Evolutionary conservation across 2,797 vertebrate species (phyloP).

Genomic region (Naso thynnoides): DNA sequence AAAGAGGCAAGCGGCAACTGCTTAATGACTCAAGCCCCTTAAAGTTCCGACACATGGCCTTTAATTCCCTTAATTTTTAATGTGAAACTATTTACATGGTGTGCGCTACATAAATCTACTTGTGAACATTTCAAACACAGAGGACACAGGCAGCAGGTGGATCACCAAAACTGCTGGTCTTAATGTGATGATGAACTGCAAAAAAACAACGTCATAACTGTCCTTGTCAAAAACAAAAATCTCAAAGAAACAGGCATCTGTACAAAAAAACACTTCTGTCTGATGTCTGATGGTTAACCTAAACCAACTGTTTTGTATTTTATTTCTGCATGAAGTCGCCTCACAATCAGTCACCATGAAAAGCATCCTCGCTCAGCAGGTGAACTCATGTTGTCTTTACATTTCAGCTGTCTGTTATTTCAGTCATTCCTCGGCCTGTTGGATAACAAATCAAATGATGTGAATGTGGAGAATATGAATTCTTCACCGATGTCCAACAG

Average conservation of each 20-base stretch:
- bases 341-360: not conserved
- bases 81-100: too few relatives aligned
- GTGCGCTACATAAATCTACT: too few relatives aligned
- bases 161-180: too few relatives aligned
- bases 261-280: not conserved
- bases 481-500: slow-evolving; percentile 13
- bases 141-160: too few relatives aligned
- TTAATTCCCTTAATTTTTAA: too few relatives aligned
- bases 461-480: not conserved
- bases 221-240: not conserved
- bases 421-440: not conserved
- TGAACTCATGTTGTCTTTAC: not conserved
- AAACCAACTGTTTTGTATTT: not conserved
- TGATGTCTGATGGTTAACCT: not conserved
- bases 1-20: too few relatives aligned
- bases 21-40: too few relatives aligned
- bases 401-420: not conserved
- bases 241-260: not conserved
- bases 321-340: not conserved
- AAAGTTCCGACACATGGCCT: too few relatives aligned
- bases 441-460: slow-evolving; percentile 7
- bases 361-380: not conserved
- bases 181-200: too few relatives aligned
- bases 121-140: too few relatives aligned
- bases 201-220: too few relatives aligned